These are phyloP conservation scores for Zaprionus lineosus DNA, from an alignment of 2,888 invertebrate species.

Conservation along the genomic window DNA sequence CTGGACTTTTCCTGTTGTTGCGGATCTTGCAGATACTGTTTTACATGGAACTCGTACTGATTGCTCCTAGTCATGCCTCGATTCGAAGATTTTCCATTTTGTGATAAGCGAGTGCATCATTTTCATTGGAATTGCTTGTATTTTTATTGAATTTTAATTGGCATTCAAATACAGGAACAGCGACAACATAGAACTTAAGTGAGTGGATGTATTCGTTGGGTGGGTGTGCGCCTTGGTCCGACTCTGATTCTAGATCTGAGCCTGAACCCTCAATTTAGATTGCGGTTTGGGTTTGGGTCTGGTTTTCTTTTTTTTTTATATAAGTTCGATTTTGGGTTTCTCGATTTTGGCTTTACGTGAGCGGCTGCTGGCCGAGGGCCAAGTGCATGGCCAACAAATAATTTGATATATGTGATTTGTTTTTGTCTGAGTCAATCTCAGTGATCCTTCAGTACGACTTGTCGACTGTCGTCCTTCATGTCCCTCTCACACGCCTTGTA, in stretches of 20 bases:
- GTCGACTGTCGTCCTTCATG: slow-evolving; percentile 48
- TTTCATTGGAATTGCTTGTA: slow-evolving; percentile 75
- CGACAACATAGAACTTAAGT: slow-evolving; percentile 28
- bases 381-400: no score
- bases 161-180: slow-evolving; percentile 46
- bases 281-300: no score
- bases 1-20: slow-evolving; percentile 5
- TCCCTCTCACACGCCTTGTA: slow-evolving; percentile 65
- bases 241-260: no score
- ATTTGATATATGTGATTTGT: no score
- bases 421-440: no score
- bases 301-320: no score
- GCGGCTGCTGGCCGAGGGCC: no score
- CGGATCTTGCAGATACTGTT: slow-evolving; percentile 73
- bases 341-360: no score
- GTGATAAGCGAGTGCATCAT: slow-evolving; percentile 64
- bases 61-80: slow-evolving; percentile 81
- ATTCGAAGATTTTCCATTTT: slow-evolving; percentile 73
- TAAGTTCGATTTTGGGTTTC: no score
- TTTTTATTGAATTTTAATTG: slow-evolving; percentile 80
- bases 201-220: background rate
- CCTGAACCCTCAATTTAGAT: no score
- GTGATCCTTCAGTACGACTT: no score
- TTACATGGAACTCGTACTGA: slow-evolving; percentile 82
- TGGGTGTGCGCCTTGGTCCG: background rate